Percentiles rank a stretch among this genome's conserved stretches.
phyloP scores from a whole-genome alignment of 2,888 invertebrate species.

The Augochlorella aurata region DNA sequence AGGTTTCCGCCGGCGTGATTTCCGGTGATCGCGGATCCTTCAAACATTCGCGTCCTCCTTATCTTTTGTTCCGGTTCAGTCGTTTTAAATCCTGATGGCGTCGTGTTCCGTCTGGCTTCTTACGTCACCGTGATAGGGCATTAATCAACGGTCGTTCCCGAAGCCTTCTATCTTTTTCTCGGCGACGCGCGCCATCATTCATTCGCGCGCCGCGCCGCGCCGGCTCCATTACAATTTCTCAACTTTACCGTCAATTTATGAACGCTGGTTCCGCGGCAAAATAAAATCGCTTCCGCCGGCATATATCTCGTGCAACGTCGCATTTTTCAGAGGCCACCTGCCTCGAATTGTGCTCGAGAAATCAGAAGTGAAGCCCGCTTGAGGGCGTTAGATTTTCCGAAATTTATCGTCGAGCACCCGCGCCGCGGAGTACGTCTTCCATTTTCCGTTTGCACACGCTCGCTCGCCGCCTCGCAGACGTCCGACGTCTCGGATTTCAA shows the following conservation, averaged over 20 bases:
- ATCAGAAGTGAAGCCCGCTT: not conserved
- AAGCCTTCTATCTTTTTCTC: slow-evolving; percentile 37
- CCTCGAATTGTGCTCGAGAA: not conserved
- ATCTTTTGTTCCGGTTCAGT: slow-evolving; percentile 59
- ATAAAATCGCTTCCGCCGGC: slow-evolving; percentile 19
- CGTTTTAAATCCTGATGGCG: slow-evolving; percentile 45
- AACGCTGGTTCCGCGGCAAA: not conserved
- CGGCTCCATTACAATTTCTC: slow-evolving; percentile 45
- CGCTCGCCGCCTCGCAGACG: not conserved
- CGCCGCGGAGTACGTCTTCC: not conserved
- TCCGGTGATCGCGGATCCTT: not conserved
- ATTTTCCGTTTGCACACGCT: not conserved
- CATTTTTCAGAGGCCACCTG: slow-evolving; percentile 12
- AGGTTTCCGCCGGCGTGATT: not conserved
- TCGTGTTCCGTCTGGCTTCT: slow-evolving; percentile 21
- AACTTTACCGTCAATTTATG: slow-evolving; percentile 49
- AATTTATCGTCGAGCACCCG: not conserved
- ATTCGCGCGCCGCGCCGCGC: slow-evolving; percentile 24
- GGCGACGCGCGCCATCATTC: slow-evolving; percentile 40
- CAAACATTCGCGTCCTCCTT: slow-evolving; percentile 20
- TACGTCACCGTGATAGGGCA: slow-evolving; percentile 41
- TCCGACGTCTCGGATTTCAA: not conserved
- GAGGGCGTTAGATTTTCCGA: not conserved
- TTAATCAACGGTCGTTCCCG: slow-evolving; percentile 46
- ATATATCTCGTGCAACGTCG: not conserved